Evolutionary conservation across 2,888 invertebrate species (phyloP).

Genomic region (Disparrhopalites patrizii): DNA sequence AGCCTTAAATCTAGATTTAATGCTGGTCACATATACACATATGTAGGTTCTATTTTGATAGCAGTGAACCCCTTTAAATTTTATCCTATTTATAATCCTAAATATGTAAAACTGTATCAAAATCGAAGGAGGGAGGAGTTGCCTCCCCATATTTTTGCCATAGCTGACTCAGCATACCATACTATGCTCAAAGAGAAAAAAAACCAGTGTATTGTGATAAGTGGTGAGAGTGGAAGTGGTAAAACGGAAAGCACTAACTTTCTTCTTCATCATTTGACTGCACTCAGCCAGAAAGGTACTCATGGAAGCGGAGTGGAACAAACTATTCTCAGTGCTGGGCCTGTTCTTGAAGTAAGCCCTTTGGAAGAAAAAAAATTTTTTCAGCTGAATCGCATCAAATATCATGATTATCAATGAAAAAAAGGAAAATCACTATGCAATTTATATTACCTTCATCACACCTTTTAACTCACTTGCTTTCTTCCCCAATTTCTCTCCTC

Average conservation of each 20-base stretch:
- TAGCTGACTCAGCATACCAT: slow-evolving; percentile 90
- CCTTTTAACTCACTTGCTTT: background rate
- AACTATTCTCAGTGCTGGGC: slow-evolving; percentile 91
- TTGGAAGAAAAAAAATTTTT: background rate
- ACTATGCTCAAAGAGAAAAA: slow-evolving; percentile 86
- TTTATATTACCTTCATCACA: background rate
- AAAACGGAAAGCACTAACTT: slow-evolving; percentile 96
- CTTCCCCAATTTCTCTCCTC: background rate
- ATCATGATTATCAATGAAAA: background rate
- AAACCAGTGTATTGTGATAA: slow-evolving; percentile 93
- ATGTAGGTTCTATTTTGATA: slow-evolving; percentile 91
- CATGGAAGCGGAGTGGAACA: slow-evolving; percentile 95
- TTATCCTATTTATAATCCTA: slow-evolving; percentile 96
- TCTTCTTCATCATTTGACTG: slow-evolving; percentile 88
- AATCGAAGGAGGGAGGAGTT: slow-evolving; percentile 85
- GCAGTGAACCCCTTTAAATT: slow-evolving; percentile 64
- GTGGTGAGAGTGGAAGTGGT: slow-evolving; percentile 91
- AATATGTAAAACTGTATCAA: slow-evolving; percentile 93
- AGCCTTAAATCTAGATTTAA: slow-evolving; percentile 84
- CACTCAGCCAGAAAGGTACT: slow-evolving; percentile 88
- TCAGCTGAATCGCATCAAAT: background rate
- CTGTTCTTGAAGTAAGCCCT: slow-evolving; percentile 72
- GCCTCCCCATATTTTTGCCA: slow-evolving; percentile 95
- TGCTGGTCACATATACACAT: slow-evolving; percentile 91
- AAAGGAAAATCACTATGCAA: slow-evolving; percentile 7